Conservation (phyloP, 2,888 invertebrate species). For the Meiosimyza decipiens region DNA sequence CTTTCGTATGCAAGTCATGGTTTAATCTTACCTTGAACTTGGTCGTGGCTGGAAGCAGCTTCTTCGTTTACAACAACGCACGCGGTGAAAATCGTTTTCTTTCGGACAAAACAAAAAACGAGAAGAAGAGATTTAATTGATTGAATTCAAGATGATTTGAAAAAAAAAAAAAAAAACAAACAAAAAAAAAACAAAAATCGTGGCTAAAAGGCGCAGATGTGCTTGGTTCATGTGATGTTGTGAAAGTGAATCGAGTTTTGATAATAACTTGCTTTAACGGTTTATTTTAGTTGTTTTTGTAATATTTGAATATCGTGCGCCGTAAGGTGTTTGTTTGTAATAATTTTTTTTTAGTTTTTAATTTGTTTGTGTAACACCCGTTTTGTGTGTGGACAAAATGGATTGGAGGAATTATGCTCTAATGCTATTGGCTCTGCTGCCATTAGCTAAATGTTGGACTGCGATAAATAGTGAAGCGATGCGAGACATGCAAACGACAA, state of each 20-base stretch:
- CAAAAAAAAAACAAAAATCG: too few relatives aligned
- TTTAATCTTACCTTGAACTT: constrained; percentile 68
- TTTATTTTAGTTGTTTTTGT: background rate
- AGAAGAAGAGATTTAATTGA: background rate
- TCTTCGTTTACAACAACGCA: constrained; percentile 3
- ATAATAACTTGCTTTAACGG: too few relatives aligned
- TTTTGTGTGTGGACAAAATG: constrained; percentile 40
- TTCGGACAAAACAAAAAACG: too few relatives aligned
- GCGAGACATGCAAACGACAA: constrained; percentile 38
- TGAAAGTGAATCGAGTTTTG: constrained; percentile 7
- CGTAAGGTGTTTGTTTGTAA: background rate
- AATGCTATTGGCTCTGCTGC: constrained; percentile 42
- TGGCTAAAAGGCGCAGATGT: too few relatives aligned
- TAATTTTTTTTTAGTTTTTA: background rate
- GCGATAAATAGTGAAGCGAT: constrained; percentile 27
- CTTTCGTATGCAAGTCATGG: constrained; percentile 66
- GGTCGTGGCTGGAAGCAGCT: constrained; percentile 54
- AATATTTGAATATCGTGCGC: background rate
- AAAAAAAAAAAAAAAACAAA: background rate
- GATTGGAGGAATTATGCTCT: constrained; percentile 41
- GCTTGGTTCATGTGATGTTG: background rate
- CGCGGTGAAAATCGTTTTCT: constrained; percentile 10
- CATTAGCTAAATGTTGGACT: constrained; percentile 42
- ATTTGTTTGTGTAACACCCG: background rate
- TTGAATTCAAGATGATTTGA: constrained; percentile 12